Conservation (phyloP, 2,113 vertebrate species). For the Herpetotheres cachinnans region DNA sequence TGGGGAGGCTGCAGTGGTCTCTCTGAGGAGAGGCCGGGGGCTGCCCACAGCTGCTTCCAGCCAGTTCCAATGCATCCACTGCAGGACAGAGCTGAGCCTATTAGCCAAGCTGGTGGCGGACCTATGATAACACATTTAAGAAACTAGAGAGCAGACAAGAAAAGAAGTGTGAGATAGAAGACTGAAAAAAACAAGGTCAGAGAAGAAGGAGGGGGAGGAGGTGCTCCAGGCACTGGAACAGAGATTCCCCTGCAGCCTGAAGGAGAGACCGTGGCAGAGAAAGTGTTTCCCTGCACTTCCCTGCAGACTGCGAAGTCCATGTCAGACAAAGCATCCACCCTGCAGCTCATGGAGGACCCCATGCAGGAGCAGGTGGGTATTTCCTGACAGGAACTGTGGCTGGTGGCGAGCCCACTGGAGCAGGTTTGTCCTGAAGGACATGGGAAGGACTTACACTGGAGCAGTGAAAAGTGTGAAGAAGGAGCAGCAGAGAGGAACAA, state of each 20-base stretch:
- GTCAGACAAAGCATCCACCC: not conserved
- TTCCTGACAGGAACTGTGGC: not conserved
- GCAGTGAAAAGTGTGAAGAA: not conserved
- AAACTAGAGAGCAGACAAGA: not conserved
- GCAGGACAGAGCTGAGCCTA: not conserved
- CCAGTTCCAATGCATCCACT: fast-evolving
- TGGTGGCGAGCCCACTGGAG: fast-evolving
- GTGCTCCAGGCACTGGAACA: not conserved
- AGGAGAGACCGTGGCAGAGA: not conserved
- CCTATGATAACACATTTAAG: not conserved
- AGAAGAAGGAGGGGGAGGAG: not conserved
- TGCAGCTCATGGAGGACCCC: fast-evolving
- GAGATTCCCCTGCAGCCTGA: not conserved
- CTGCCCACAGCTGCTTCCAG: not conserved
- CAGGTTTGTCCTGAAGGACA: not conserved
- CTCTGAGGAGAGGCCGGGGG: not conserved
- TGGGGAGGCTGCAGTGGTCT: not conserved
- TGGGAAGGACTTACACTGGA: not conserved
- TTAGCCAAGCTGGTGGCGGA: not conserved
- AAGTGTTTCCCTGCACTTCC: not conserved
- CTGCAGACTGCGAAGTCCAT: not conserved
- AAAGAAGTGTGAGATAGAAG: not conserved
- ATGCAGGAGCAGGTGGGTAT: not conserved
- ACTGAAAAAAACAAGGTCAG: not conserved
- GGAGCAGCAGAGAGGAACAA: not conserved